Conservation (phyloP, 2,113 vertebrate genomes). For the Girardinichthys multiradiatus region DNA sequence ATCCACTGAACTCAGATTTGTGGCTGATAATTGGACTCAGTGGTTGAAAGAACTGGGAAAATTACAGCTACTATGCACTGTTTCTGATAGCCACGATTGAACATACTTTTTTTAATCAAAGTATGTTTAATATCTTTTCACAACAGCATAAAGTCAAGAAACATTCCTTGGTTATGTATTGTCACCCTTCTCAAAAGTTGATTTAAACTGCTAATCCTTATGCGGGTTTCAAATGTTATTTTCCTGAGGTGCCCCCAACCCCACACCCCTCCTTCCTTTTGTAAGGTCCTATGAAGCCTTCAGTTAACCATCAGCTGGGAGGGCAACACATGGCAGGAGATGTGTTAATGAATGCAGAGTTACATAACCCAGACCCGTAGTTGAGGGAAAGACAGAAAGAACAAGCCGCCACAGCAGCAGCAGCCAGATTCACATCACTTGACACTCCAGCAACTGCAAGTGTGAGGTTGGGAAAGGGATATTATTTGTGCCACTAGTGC, state of each 20-base stretch:
- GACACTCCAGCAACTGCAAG: slow-evolving; percentile 6
- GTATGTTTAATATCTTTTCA: not conserved
- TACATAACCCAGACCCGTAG: slow-evolving; percentile 59
- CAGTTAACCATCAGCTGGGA: slow-evolving; percentile 65
- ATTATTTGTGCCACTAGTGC: slow-evolving; percentile 69
- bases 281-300: slow-evolving; percentile 48
- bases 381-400: slow-evolving; percentile 6
- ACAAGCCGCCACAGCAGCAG: not conserved
- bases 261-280: not conserved
- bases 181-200: slow-evolving; percentile 22
- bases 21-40: slow-evolving; percentile 31
- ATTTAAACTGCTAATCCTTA: slow-evolving; percentile 23
- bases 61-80: not conserved
- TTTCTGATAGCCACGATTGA: not conserved
- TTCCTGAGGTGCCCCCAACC: slow-evolving; percentile 12
- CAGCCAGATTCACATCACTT: slow-evolving; percentile 32
- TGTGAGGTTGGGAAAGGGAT: not conserved
- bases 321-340: slow-evolving; percentile 43
- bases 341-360: slow-evolving; percentile 66
- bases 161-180: slow-evolving; percentile 1
- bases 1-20: slow-evolving; percentile 1
- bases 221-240: slow-evolving; percentile 22
- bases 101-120: slow-evolving; percentile 8
- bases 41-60: not conserved
- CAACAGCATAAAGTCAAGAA: not conserved